These are phyloP conservation scores for Meiosimyza platycephala DNA, from an alignment of 2,888 invertebrate genomes.

Conservation along the genomic window DNA sequence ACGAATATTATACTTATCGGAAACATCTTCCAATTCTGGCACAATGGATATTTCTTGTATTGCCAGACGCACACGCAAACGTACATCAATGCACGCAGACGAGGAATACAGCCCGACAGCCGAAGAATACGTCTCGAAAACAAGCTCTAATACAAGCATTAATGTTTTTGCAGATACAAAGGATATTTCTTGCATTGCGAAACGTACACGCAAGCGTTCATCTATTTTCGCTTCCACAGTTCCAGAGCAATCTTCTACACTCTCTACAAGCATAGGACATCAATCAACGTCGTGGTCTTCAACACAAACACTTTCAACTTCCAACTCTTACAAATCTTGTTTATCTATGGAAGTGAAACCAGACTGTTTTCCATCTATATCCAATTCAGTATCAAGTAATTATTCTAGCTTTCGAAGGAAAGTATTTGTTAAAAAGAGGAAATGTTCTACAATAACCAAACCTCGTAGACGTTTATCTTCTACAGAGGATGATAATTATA, in stretches of 20 bases:
- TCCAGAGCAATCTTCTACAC: too few relatives aligned
- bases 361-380: too few relatives aligned
- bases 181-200: background rate
- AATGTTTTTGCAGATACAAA: background rate
- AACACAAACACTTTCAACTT: background rate
- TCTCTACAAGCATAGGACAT: too few relatives aligned
- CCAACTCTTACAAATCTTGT: too few relatives aligned
- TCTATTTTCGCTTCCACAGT: background rate
- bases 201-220: background rate
- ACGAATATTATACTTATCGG: background rate
- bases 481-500: background rate
- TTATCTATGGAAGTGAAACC: too few relatives aligned
- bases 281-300: background rate
- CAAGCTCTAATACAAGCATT: background rate
- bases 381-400: background rate
- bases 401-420: background rate
- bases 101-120: background rate
- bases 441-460: background rate
- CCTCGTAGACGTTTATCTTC: background rate
- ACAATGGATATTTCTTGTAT: constrained; percentile 12
- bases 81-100: background rate
- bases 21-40: background rate
- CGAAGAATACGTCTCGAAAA: background rate
- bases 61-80: constrained; percentile 12
- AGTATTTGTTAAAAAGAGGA: background rate